phyloP scores from a whole-genome alignment of 2,797 vertebrate genomes.

The Enoplosus armatus region DNA sequence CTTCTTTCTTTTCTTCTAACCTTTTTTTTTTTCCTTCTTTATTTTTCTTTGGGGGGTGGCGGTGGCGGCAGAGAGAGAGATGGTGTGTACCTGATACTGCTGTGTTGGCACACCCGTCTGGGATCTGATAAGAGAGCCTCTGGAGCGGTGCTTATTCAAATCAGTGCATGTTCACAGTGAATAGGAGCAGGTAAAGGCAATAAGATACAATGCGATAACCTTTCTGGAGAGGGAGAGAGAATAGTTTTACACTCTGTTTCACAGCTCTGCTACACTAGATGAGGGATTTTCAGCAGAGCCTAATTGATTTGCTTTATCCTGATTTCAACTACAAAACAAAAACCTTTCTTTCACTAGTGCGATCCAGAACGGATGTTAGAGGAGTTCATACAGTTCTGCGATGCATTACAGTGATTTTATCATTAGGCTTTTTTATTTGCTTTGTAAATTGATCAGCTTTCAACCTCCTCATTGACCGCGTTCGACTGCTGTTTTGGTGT shows the following conservation, averaged over 20 bases:
- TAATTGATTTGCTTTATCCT: conserved; percentile 74
- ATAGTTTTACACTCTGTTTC: conserved; percentile 76
- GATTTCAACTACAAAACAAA: conserved; percentile 49
- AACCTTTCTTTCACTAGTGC: conserved; percentile 38
- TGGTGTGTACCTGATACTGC: conserved; percentile 81
- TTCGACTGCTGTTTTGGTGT: conserved; percentile 38
- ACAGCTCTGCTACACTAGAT: conserved; percentile 64
- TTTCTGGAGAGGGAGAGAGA: conserved; percentile 76
- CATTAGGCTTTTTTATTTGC: conserved; percentile 33
- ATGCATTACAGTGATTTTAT: conserved; percentile 43
- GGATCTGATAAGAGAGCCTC: conserved; percentile 85
- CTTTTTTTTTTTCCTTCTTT: conserved; percentile 22
- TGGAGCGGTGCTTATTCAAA: conserved; percentile 86
- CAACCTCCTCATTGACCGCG: conserved; percentile 44
- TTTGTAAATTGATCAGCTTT: conserved; percentile 62
- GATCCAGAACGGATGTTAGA: conserved; percentile 11
- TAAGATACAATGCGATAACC: conserved; percentile 84
- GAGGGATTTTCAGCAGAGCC: conserved; percentile 61
- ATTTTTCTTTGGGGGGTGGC: conserved; percentile 6
- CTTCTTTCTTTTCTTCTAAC: conserved; percentile 26
- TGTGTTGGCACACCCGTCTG: conserved; percentile 80
- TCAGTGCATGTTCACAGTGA: conserved; percentile 83
- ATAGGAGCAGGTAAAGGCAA: conserved; percentile 84
- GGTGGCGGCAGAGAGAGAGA: conserved; percentile 55
- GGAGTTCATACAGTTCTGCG: conserved; percentile 31